Percentiles rank a stretch among this genome's conserved stretches.
These are phyloP conservation scores for Eurystomus gularis DNA, from an alignment of 2,113 vertebrate species.

Conservation along the genomic window DNA sequence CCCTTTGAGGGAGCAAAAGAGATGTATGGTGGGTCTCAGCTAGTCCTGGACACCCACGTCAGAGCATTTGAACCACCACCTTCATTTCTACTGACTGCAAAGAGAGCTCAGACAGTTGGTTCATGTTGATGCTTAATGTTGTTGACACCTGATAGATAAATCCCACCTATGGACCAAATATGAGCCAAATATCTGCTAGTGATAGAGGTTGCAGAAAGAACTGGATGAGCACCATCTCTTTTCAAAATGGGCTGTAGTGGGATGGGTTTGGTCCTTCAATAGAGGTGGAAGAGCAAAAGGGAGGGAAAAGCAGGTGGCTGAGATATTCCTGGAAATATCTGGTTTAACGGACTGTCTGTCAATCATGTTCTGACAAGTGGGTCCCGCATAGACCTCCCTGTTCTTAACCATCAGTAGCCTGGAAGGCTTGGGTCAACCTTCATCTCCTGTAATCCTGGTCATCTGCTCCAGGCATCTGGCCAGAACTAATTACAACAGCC, in stretches of 20 bases:
- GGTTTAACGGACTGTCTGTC: neutral
- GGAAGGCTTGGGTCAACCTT: neutral
- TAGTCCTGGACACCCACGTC: accelerated
- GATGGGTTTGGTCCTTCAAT: neutral
- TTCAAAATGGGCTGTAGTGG: no score
- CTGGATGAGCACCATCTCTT: no score
- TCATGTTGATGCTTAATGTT: accelerated
- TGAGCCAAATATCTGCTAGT: neutral
- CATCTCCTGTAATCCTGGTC: neutral
- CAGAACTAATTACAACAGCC: neutral
- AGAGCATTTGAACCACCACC: neutral
- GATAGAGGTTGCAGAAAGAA: neutral
- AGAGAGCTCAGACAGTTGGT: neutral
- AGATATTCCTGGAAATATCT: neutral
- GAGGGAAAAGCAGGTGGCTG: no score
- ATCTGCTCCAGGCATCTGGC: neutral
- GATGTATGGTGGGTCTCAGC: neutral
- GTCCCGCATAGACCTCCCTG: neutral
- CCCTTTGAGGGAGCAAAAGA: neutral
- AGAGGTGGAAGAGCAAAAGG: neutral
- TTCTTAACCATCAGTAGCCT: neutral
- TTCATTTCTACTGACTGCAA: neutral
- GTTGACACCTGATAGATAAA: neutral
- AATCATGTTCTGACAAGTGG: no score
- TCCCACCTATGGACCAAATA: neutral